Base-by-base conservation (phyloP, 2,888 invertebrate genomes). In the Aspidiotus rigidus region DNA sequence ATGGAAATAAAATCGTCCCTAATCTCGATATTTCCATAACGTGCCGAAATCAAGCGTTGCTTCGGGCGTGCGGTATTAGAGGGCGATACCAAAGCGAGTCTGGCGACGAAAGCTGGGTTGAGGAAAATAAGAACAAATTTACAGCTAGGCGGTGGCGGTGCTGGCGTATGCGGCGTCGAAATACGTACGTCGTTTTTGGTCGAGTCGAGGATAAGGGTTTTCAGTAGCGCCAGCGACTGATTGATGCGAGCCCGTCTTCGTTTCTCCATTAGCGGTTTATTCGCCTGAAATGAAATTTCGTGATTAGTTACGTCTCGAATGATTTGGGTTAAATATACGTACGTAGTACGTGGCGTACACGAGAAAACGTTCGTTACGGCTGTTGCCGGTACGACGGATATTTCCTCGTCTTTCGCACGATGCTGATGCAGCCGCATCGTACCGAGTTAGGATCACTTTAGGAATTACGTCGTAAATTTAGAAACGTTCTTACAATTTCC, bases 211-310 rank as follows among this genome's bases (percentile, higher is more conserved):
- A 88, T 87, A 59, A 88, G 81, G 69, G 85, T 83, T 79, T 87
- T 87, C 70, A 88, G 80, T 75, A 86, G 85, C 74, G 86, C 86
- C 76, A 88, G 79, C 76, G 87, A 86, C 78, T 86, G 86, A 78
- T 88, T 88, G 77, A 88, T 88, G 71, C 87, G 81, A 66, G 87
- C 87, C 74, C 88, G 79, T 69, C 88, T 80, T 76, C 87, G 80
- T 77, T 87, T 88, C 82, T 88, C 88, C 87, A 87, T 87, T 76
- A 88, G 83, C 76, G 88, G 87, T 81, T 88, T 88, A 79, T 87
- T 87, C 74, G 86, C 86, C 81, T 87, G 81, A n/a, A 73, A 74
- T 55, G 66, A 41, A 72, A 61, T 62, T 16, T 41, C 7, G 49
- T 49, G 10, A 49, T 49, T 49, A 49, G 49, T 49, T 49, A 49